phyloP scores from a whole-genome alignment of 2,797 vertebrate genomes.

The Enteromius anoplus region DNA sequence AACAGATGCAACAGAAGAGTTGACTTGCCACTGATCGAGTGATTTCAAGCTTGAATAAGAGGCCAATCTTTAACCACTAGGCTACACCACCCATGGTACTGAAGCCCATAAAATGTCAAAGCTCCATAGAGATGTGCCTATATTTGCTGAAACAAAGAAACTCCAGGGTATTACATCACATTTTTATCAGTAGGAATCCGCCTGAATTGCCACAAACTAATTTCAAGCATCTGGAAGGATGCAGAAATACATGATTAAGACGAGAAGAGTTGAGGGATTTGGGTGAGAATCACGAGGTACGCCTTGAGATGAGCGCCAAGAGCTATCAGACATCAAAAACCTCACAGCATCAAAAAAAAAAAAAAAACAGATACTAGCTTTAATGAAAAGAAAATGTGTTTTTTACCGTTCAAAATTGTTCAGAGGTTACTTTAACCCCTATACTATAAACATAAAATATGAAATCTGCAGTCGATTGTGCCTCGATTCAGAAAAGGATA shows the following conservation, averaged over 20 bases:
- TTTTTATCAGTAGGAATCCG: constrained; percentile 15
- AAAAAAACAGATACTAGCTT: not conserved
- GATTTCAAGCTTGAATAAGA: not conserved
- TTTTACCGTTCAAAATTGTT: not conserved
- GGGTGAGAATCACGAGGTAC: not conserved
- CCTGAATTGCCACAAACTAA: constrained; percentile 36
- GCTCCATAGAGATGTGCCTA: not conserved
- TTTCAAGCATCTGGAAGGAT: constrained; percentile 50
- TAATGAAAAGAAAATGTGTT: not conserved
- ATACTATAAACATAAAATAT: constrained; percentile 4
- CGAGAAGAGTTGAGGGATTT: not conserved
- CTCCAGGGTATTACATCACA: constrained; percentile 49
- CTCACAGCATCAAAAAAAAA: not conserved
- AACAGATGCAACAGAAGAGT: constrained; percentile 9
- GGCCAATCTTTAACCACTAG: constrained; percentile 1
- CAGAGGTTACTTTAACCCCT: not conserved
- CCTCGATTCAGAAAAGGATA: not conserved
- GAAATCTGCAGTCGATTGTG: constrained; percentile 4
- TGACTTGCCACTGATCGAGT: not conserved
- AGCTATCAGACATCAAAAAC: constrained; percentile 14
- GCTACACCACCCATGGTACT: not conserved
- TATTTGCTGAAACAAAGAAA: constrained; percentile 40
- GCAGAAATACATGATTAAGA: constrained; percentile 31
- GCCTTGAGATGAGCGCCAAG: not conserved
- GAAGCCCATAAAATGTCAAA: constrained; percentile 13